Evolutionary conservation across 2,113 vertebrate genomes (phyloP), one percentile per base, ranked within the genome.

Genomic region (Hemichromis elongatus): DNA sequence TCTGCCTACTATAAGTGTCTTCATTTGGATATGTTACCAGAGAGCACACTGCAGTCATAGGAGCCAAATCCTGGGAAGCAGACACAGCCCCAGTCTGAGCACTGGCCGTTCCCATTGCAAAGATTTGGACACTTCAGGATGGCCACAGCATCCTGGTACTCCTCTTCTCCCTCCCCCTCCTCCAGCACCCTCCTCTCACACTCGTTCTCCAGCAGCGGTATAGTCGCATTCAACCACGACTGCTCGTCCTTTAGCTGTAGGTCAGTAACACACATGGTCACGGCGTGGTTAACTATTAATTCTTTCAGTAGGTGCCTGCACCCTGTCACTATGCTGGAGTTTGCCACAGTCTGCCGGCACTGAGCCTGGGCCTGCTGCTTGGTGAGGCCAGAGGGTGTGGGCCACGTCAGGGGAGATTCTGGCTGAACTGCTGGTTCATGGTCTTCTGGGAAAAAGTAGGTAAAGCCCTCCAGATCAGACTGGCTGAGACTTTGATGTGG

Each of bases 401-500:
- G 98, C 97, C 98, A 98, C 0, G 85, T 95, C 18, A 93, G 95
- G 37, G 95, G 33, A 8, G 90, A 92, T 52, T 96, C 96, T 1
- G 86, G 73, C 1, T 90, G 93, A 33, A 50, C 81, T 3, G 93
- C 92, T 9, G 91, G 82, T 24, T 93, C 86, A 1, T 98, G 97
- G 90, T 99, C 98, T 87, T 98, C 97, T 3, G 97, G 97, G 88
- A 99, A 99, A 81, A 97, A 97, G 83, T 99, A 99, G 68, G 95
- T 89, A n/a, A 96, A 93, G 3, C 92, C 92, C 40, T 97, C 95
- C 14, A 96, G 81, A 47, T 96, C 94, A 1, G 90, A 88, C 93
- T 96, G 97, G 68, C 95, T 96, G 26, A 97, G 94, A 84, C 95
- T 96, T 77, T 96, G 96, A 77, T 96, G 95, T 0, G 90, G 24